Conservation (phyloP, 2,888 invertebrate species). For the Dicyrtomina minuta region DNA sequence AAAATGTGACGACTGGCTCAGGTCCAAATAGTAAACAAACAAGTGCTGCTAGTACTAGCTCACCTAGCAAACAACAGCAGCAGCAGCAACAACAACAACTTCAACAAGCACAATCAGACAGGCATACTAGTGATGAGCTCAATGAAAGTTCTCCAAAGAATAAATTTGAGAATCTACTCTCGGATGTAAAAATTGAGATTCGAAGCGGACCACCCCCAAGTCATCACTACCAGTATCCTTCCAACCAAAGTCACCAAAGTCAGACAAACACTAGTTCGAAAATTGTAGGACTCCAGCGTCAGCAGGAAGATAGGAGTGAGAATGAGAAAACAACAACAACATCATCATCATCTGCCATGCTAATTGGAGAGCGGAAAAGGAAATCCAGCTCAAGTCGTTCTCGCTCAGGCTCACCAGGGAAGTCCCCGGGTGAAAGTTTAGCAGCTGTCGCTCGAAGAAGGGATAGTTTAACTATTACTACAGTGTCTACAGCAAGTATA, state of each 20-base stretch:
- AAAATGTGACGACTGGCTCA: conserved; percentile 41
- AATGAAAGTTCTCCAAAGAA: not conserved
- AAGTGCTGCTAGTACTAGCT: not conserved
- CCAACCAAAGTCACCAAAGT: too few relatives aligned
- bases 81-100: conserved; percentile 14
- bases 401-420: not conserved
- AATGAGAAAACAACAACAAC: not conserved
- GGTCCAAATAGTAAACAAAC: conserved; percentile 34
- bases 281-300: not conserved
- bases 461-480: not conserved
- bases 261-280: too few relatives aligned
- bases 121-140: too few relatives aligned
- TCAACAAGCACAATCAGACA: not conserved
- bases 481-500: not conserved
- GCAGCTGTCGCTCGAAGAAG: not conserved
- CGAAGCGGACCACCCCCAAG: conserved; percentile 15
- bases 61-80: conserved; percentile 20
- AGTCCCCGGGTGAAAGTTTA: conserved; percentile 19
- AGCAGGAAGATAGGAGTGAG: not conserved
- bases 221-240: too few relatives aligned
- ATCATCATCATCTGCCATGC: too few relatives aligned
- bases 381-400: not conserved
- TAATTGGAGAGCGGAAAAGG: not conserved
- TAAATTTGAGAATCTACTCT: conserved; percentile 18
- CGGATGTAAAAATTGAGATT: conserved; percentile 31